phyloP scores from a whole-genome alignment of 2,888 invertebrate genomes.

The Thymelicus sylvestris region DNA sequence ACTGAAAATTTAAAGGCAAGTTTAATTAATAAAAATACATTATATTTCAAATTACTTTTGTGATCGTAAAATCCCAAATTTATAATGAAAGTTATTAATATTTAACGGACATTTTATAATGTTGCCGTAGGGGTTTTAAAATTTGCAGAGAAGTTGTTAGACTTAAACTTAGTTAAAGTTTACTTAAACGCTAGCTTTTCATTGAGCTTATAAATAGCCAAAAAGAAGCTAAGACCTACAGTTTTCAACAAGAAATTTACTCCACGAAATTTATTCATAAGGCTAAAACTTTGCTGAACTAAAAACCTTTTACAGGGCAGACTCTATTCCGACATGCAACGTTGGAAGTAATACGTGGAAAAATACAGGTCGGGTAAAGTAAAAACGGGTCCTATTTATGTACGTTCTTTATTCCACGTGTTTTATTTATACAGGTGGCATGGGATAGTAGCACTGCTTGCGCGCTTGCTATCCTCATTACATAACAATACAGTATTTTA shows the following conservation, averaged over 20 bases:
- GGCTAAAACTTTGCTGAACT: neutral
- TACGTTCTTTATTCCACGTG: too few species aligned
- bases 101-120: neutral
- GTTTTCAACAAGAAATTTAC: neutral
- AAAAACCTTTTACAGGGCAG: neutral
- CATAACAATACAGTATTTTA: too few species aligned
- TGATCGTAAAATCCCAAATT: too few species aligned
- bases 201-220: neutral
- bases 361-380: too few species aligned
- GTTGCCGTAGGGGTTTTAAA: neutral
- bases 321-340: neutral
- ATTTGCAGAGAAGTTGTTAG: neutral
- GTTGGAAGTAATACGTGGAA: neutral
- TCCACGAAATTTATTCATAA: neutral
- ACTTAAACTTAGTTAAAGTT: neutral
- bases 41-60: too few species aligned
- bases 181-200: neutral
- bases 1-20: too few species aligned
- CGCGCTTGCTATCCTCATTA: too few species aligned
- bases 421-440: too few species aligned
- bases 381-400: too few species aligned
- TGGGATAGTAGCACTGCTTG: too few species aligned
- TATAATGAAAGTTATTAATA: too few species aligned
- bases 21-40: too few species aligned
- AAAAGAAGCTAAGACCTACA: neutral